Base-by-base conservation (phyloP, 2,797 vertebrate genomes). In the Enteromius argenteus region DNA sequence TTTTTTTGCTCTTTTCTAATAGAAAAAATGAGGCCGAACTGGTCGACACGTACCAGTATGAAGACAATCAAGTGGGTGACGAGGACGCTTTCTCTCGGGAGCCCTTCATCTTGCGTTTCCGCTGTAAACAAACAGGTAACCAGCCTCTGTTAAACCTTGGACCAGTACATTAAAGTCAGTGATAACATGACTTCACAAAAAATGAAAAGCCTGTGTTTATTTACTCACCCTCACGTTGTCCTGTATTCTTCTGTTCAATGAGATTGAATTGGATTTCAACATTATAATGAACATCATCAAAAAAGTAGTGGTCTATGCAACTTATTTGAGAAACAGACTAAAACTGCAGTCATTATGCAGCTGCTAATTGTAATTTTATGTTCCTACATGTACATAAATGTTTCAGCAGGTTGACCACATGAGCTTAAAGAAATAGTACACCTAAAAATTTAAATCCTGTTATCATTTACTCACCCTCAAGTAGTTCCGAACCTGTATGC, bases 41-140 rank as follows among this genome's bases (percentile, higher is more conserved):
- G 79, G 39, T 6, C 7, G 89, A 76, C 1, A 15, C 23, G 3
- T 87, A 92, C 66, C 94, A 94, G 84, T 95, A 95, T 64, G 90
- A 92, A n/a, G 94, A 95, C 6, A 85, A 92, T 75, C 92, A 95
- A 56, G n/a, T 0, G 10, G 94, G 92, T 46, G 93, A 94, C 4
- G 89, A 90, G 77, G 94, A 95, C 21, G 92, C 87, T 11, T 93
- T 95, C 8, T 83, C 92, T 32, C 89, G 94, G 67, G 94, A 95
- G 84, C 94, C 94, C 1, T 94, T 92, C 79, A 80, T 93, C 72
- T 80, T 95, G 74, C 92, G 83, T 69, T 93, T 95, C 86, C 10
- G 0, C 15, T 86, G 81, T 68, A 53, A 39, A 42, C 13, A 80
- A 79, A 88, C 72, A 87, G 77, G 85, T 86, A 89, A 84, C 2